A percentile compares a stretch with the other conserved stretches of the same genome.
These are phyloP conservation scores for Pterois miles DNA, from an alignment of 2,797 vertebrate genomes.

Conservation along the genomic window DNA sequence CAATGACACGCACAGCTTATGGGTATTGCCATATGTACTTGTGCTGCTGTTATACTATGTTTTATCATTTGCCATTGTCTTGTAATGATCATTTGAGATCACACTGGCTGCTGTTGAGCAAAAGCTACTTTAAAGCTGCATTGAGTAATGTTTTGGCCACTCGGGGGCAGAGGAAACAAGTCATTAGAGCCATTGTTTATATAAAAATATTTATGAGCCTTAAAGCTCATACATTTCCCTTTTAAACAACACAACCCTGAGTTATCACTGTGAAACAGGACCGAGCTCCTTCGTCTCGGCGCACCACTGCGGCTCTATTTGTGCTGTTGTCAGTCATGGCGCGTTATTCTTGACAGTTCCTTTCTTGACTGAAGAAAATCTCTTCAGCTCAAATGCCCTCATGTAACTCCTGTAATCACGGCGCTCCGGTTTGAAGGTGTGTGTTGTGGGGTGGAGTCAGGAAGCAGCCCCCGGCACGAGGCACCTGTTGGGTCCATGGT, in stretches of 20 bases:
- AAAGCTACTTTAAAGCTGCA: not conserved
- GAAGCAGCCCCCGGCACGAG: slow-evolving; percentile 50
- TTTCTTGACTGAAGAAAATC: slow-evolving; percentile 13
- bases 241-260: not conserved
- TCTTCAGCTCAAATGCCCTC: slow-evolving; percentile 40
- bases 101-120: not conserved
- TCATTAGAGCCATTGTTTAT: not conserved
- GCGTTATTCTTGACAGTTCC: slow-evolving; percentile 4
- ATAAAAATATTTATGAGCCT: not conserved
- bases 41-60: not conserved
- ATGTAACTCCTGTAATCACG: slow-evolving; percentile 48
- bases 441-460: slow-evolving; percentile 48
- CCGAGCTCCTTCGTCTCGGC: not conserved
- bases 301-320: not conserved
- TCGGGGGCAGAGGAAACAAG: not conserved
- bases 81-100: not conserved
- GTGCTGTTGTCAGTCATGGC: not conserved
- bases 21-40: not conserved
- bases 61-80: not conserved
- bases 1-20: not conserved
- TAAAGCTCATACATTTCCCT: not conserved
- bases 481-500: slow-evolving; percentile 63
- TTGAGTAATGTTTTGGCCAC: not conserved
- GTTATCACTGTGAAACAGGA: not conserved
- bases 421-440: slow-evolving; percentile 37